Percentiles rank a stretch among this genome's conserved stretches.
These are phyloP conservation scores for Oryzias javanicus DNA, from an alignment of 2,113 vertebrate species.

Conservation along the genomic window DNA sequence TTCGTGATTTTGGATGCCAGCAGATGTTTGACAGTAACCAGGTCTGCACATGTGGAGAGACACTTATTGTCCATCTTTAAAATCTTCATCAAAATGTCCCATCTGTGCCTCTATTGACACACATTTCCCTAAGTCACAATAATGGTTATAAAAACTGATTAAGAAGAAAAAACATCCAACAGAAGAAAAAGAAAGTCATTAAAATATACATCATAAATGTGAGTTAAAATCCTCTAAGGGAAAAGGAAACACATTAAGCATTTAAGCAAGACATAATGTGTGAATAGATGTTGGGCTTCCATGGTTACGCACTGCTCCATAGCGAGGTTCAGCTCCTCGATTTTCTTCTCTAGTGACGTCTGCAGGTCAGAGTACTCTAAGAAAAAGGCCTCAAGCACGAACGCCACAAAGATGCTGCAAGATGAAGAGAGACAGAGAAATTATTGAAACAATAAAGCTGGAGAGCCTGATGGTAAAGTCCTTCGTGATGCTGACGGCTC, in stretches of 20 bases:
- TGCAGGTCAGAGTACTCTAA: constrained; percentile 91
- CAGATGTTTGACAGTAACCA: too few relatives aligned
- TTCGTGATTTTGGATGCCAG: too few relatives aligned
- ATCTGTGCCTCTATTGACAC: too few relatives aligned
- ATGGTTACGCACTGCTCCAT: constrained; percentile 81
- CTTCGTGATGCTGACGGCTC: neutral
- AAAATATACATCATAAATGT: neutral
- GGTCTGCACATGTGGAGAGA: too few relatives aligned
- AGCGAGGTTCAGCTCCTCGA: constrained; percentile 87
- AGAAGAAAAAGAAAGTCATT: neutral
- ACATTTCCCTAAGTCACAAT: too few relatives aligned
- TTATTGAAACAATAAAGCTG: too few relatives aligned
- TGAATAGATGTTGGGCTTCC: neutral
- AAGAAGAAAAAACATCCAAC: too few relatives aligned
- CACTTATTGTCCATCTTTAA: too few relatives aligned
- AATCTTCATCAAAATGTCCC: too few relatives aligned
- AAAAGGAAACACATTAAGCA: neutral
- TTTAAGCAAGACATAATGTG: neutral
- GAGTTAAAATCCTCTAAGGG: neutral
- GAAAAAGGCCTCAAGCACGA: constrained; percentile 93
- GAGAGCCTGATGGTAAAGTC: too few relatives aligned
- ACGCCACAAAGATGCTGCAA: constrained; percentile 90
- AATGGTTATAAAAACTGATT: too few relatives aligned
- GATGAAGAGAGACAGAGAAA: neutral
- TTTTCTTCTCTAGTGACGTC: constrained; percentile 91